These are phyloP conservation scores for Oreochromis tanganicae DNA, from an alignment of 2,113 vertebrate genomes.

Conservation along the genomic window DNA sequence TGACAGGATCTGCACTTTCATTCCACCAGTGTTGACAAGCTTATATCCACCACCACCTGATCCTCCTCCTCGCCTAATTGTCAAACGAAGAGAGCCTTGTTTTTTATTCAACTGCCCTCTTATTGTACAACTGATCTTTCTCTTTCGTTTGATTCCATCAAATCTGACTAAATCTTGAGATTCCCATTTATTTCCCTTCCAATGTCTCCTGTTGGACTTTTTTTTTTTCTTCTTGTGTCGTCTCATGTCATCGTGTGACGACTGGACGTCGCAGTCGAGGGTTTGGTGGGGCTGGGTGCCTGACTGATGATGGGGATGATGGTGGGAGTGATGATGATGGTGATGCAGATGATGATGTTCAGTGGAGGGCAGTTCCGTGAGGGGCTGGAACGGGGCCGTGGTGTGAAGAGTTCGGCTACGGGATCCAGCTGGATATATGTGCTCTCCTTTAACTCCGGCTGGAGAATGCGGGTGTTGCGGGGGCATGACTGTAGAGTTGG, in stretches of 20 bases:
- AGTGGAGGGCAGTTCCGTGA: conserved; percentile 68
- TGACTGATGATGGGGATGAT: conserved; percentile 66
- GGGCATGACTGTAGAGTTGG: conserved; percentile 73
- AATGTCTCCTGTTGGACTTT: conserved; percentile 65
- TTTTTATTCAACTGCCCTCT: conserved; percentile 63
- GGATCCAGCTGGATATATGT: conserved; percentile 73
- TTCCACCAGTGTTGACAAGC: conserved; percentile 68
- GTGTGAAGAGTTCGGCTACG: conserved; percentile 70
- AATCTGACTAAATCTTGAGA: conserved; percentile 58
- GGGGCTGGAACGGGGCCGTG: conserved; percentile 73
- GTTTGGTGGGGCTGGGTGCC: conserved; percentile 69
- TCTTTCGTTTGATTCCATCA: conserved; percentile 59
- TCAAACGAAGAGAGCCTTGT: conserved; percentile 69
- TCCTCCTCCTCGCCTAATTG: conserved; percentile 64
- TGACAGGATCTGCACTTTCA: conserved; percentile 68
- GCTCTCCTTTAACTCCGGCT: conserved; percentile 75
- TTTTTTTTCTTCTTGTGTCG: conserved; percentile 77
- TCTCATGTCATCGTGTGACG: conserved; percentile 54
- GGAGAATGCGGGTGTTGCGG: conserved; percentile 75
- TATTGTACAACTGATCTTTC: conserved; percentile 57
- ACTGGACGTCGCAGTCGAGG: conserved; percentile 65
- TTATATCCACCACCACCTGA: conserved; percentile 67
- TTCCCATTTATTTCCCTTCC: conserved; percentile 55
- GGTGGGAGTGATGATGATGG: conserved; percentile 63
- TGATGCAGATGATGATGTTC: conserved; percentile 75